A percentile compares a stretch with the other conserved stretches of the same genome.
phyloP scores from a whole-genome alignment of 1,140 invertebrate genomes.

The Atta colombica region DNA sequence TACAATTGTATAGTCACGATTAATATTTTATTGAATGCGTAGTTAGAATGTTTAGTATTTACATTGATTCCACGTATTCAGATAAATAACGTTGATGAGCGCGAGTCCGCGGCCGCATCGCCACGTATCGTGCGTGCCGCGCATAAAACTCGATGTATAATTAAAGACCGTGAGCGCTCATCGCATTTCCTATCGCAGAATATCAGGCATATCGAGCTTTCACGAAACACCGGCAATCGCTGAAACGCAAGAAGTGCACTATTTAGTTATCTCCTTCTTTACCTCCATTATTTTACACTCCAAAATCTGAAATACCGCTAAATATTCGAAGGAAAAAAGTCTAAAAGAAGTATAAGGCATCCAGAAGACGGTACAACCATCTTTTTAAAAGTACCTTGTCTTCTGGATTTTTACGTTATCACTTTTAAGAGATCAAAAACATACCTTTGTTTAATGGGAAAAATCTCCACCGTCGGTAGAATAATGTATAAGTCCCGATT shows the following conservation, averaged over 20 bases:
- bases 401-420: background rate
- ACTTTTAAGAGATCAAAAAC: slow-evolving; percentile 5
- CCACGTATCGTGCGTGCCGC: slow-evolving; percentile 43
- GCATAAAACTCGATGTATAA: slow-evolving; percentile 53
- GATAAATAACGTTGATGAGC: slow-evolving; percentile 57
- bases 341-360: background rate
- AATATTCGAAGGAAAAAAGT: background rate
- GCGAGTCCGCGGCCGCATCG: slow-evolving; percentile 40
- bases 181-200: slow-evolving; percentile 33
- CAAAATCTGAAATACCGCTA: background rate
- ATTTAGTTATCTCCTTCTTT: background rate
- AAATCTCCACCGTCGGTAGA: background rate
- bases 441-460: background rate
- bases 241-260: slow-evolving; percentile 12
- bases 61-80: slow-evolving; percentile 77
- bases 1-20: slow-evolving; percentile 54
- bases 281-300: slow-evolving; percentile 1
- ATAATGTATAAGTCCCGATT: background rate
- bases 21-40: slow-evolving; percentile 78
- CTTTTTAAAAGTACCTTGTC: background rate
- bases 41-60: slow-evolving; percentile 73
- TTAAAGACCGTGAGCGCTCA: slow-evolving; percentile 26
- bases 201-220: slow-evolving; percentile 16
- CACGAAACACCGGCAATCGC: background rate
- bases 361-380: background rate